Conservation (phyloP, 2,888 invertebrate species). For the Trileptium ribeirensis region DNA sequence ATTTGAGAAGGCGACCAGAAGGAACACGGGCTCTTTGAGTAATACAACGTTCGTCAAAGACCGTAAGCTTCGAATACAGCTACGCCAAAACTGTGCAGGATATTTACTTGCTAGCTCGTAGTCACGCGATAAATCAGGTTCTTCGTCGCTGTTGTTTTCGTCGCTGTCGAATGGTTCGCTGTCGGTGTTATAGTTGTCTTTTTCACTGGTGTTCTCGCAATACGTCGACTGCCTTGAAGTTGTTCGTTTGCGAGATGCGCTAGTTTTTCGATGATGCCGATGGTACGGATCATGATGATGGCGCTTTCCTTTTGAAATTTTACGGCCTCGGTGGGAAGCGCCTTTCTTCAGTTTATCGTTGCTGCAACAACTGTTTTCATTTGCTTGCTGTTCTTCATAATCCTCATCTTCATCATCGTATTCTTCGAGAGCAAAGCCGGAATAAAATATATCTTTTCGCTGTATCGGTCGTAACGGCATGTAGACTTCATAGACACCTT, state of each 20-base stretch:
- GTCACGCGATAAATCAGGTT: background rate
- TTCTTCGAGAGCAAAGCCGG: conserved; percentile 63
- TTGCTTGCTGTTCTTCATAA: no score
- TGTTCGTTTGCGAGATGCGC: background rate
- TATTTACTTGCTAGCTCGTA: background rate
- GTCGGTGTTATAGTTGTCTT: background rate
- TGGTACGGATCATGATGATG: background rate
- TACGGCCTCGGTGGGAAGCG: background rate
- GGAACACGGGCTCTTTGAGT: conserved; percentile 73
- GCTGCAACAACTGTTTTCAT: no score
- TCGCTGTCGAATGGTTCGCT: background rate
- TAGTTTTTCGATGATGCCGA: background rate
- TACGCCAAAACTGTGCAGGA: background rate
- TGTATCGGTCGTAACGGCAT: conserved; percentile 64
- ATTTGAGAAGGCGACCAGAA: conserved; percentile 83
- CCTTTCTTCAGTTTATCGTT: background rate
- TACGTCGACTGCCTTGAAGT: background rate
- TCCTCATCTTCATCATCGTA: conserved; percentile 29
- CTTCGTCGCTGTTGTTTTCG: background rate
- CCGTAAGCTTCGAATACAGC: background rate
- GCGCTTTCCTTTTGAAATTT: background rate
- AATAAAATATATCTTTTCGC: conserved; percentile 76
- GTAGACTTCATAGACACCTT: conserved; percentile 23
- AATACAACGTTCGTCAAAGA: conserved; percentile 76
- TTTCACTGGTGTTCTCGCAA: background rate